Base-by-base conservation (phyloP, 2,888 invertebrate genomes). In the Thereva unica region DNA sequence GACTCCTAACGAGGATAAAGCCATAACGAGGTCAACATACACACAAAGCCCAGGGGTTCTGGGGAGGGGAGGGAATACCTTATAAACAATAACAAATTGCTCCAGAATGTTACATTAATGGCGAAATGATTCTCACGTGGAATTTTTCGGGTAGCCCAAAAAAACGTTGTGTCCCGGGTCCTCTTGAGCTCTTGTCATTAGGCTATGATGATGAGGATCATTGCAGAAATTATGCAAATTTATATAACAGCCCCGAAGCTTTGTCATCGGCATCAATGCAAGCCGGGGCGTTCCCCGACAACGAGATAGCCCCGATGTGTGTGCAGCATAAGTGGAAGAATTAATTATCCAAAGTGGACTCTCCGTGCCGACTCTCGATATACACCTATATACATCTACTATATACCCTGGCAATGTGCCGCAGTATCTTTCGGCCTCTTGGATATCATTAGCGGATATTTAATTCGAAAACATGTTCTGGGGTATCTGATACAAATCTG, bases 391-490 rank as follows among this genome's bases (percentile, higher is more conserved):
- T 66, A 55, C 66, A 63, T 61, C 42, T 44, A 52, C n/a, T 54
- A 44, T 50, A 63, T 54, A 50, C 56, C 40, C 42, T 10, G 49
- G 12, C 10, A 34, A 59, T 53, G 42, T 37, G 50, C 50, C 53
- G 45, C n/a, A n/a, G 44, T 59, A 52, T 59, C 59, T 42, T 38
- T 40, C 61, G 66, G 42, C 68, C 57, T 64, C 54, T 68, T 37
- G 56, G 68, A 67, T 67, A 68, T 68, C 68, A 68, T 68, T 68
- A 68, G 68, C 65, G 68, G 63, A 68, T 67, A 68, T 68, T 68
- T 68, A 68, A 68, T 68, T 68, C 67, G 68, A 67, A 66, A 68
- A 68, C 68, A 68, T 68, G 68, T 68, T 68, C 66, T 50, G 34
- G 53, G 64, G 66, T 57, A 68, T 68, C 66, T 64, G 68, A 68